Conservation (phyloP, 2,888 invertebrate species). For the Apamea epomidion region DNA sequence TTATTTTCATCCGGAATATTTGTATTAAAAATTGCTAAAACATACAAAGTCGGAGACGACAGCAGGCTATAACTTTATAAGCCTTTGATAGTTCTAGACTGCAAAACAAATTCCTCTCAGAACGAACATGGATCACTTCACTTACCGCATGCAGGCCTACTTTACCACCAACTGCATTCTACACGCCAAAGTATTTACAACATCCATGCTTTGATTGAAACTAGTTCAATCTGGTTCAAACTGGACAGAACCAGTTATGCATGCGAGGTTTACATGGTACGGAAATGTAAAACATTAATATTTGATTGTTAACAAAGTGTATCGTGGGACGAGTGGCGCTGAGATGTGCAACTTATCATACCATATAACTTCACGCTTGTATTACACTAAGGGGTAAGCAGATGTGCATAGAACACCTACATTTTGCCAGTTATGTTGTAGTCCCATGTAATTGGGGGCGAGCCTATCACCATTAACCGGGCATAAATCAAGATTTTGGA, state of each 20-base stretch:
- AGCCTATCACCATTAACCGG: too few species aligned
- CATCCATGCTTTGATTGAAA: constrained; percentile 14
- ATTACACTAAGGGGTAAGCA: neutral
- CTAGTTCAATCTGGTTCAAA: constrained; percentile 18
- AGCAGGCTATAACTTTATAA: neutral
- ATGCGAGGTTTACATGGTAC: constrained; percentile 26
- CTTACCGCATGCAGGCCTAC: constrained; percentile 4
- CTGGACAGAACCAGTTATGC: constrained; percentile 27
- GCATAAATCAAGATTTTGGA: too few species aligned
- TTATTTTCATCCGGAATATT: too few species aligned
- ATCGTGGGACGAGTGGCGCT: constrained; percentile 18
- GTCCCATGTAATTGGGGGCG: neutral
- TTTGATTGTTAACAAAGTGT: constrained; percentile 41
- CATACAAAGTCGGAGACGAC: neutral
- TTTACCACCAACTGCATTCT: constrained; percentile 5
- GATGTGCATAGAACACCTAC: too few species aligned
- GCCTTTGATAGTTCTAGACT: neutral
- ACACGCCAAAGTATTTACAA: constrained; percentile 21
- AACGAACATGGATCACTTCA: neutral
- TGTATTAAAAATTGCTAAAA: too few species aligned
- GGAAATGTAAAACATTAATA: constrained; percentile 42
- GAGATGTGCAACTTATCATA: neutral
- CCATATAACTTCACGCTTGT: too few species aligned
- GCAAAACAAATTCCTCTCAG: neutral
- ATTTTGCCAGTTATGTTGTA: neutral